Evolutionary conservation across 2,797 vertebrate genomes (phyloP).

Genomic region (Staurois parvus): DNA sequence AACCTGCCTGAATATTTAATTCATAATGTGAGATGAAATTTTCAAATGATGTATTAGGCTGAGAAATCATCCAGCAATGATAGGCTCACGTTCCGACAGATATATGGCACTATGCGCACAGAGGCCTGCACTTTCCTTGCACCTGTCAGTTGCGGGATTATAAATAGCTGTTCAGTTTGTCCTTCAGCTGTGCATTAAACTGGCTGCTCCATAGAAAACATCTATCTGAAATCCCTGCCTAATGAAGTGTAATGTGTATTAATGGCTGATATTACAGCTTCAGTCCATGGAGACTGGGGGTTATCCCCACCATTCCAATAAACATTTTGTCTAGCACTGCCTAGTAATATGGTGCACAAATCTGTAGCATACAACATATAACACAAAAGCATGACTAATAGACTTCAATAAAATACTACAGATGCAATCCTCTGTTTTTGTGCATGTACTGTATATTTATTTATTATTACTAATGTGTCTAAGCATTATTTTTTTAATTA

Average conservation of each 20-base stretch:
- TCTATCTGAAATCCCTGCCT: conserved; percentile 71
- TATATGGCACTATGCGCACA: conserved; percentile 40
- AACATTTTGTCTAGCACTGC: not conserved
- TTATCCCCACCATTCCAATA: conserved; percentile 9
- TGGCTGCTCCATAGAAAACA: conserved; percentile 58
- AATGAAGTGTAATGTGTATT: conserved; percentile 77
- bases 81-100: conserved; percentile 39
- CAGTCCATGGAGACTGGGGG: conserved; percentile 4
- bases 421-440: not conserved
- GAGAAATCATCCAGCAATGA: conserved; percentile 36
- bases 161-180: conserved; percentile 74
- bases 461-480: not conserved
- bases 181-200: conserved; percentile 72
- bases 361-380: not conserved
- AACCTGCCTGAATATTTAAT: conserved; percentile 41
- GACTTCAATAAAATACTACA: not conserved
- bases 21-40: conserved; percentile 47
- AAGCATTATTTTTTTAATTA: not conserved
- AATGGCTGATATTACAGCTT: conserved; percentile 75
- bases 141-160: conserved; percentile 64
- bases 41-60: conserved; percentile 47
- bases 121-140: conserved; percentile 40
- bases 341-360: not conserved
- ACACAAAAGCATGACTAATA: not conserved
- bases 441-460: not conserved